Conservation (phyloP, 2,888 invertebrate species). For the Mythimna vitellina region DNA sequence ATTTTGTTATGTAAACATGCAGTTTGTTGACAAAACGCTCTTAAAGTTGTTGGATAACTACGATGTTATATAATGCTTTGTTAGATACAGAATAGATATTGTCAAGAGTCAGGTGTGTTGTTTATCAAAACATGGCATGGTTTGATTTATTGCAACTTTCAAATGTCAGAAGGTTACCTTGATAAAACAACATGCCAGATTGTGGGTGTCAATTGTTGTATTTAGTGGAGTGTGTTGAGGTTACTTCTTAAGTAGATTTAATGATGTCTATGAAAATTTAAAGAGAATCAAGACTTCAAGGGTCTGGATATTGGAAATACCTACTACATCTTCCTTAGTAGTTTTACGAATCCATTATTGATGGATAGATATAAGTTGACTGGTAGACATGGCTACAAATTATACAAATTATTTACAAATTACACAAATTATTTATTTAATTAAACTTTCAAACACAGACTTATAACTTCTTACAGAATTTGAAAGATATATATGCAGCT, state of each 20-base stretch:
- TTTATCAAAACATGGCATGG: constrained; percentile 34
- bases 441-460: too few species aligned
- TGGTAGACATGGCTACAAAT: too few species aligned
- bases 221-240: constrained; percentile 13
- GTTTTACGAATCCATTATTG: too few species aligned
- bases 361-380: too few species aligned
- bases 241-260: background rate
- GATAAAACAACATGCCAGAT: constrained; percentile 13
- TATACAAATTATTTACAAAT: too few species aligned
- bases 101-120: constrained; percentile 20
- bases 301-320: background rate
- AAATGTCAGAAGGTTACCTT: constrained; percentile 35
- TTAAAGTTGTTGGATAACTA: constrained; percentile 42
- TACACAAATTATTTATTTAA: too few species aligned
- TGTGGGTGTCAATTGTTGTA: constrained; percentile 13
- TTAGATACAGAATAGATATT: constrained; percentile 24
- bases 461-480: too few species aligned
- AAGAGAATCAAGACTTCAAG: background rate
- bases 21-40: constrained; percentile 40
- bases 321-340: background rate
- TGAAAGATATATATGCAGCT: too few species aligned
- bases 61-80: constrained; percentile 47
- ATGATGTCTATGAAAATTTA: background rate
- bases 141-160: constrained; percentile 36
- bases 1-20: constrained; percentile 54